Evolutionary conservation across 2,888 invertebrate species (phyloP), one percentile per base, ranked within the genome.

Genomic region (Nemapogon koenigi): DNA sequence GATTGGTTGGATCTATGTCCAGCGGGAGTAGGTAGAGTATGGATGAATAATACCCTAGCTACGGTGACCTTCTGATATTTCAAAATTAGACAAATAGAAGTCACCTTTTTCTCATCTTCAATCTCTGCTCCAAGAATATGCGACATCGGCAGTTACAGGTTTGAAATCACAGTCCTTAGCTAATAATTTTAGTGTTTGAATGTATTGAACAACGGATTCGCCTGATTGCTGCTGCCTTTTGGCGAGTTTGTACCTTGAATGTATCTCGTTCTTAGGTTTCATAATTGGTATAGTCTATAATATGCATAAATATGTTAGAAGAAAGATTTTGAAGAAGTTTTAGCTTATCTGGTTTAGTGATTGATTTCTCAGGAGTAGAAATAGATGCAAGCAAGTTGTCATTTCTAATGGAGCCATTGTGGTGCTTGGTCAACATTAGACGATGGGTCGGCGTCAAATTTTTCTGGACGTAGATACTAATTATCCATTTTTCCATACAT

Each of bases 101-200:
- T n/a, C n/a, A n/a, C n/a, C n/a, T n/a, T n/a, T n/a, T n/a, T n/a
- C n/a, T n/a, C n/a, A n/a, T n/a, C n/a, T n/a, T n/a, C n/a, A n/a
- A n/a, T n/a, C n/a, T n/a, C n/a, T n/a, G n/a, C n/a, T n/a, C n/a
- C n/a, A n/a, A n/a, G n/a, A n/a, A n/a, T n/a, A n/a, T n/a, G n/a
- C n/a, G 6, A 7, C 22, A 7, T 22, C 6, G 10, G 22, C 22
- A 22, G 10, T 22, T 22, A 7, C 10, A 22, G 22, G 10, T 10
- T 22, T 22, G 40, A 37, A 40, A 10, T 10, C 22, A 22, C 22
- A 22, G 10, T 22, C 22, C 10, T 22, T 22, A 10, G 22, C 6
- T 22, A 22, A 22, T 22, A 22, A 22, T 22, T 22, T 22, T 6
- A 22, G 22, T 7, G 22, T 7, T 10, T 22, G 22, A 7, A 22